Evolutionary conservation across 2,113 vertebrate species (phyloP).

Genomic region (Smithornis capensis): DNA sequence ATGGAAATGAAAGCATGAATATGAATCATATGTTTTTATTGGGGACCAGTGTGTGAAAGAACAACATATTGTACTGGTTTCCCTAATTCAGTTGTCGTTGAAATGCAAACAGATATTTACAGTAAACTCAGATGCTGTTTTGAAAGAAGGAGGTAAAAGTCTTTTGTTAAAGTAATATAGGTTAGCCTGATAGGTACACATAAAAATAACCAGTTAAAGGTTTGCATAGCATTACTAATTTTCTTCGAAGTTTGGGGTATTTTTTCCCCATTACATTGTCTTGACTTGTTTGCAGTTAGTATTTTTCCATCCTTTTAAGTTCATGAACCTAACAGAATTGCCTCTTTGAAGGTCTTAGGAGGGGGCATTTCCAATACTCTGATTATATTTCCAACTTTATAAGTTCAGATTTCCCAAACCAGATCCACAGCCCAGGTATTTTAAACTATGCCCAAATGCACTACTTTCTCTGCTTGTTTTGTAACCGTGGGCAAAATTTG

Average conservation of each 20-base stretch:
- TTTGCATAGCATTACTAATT: neutral
- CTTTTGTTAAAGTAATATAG: neutral
- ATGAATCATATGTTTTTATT: neutral
- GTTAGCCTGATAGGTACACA: neutral
- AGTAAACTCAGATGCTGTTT: neutral
- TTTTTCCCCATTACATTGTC: neutral
- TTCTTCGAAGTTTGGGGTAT: neutral
- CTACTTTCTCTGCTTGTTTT: neutral
- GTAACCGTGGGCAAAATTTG: neutral
- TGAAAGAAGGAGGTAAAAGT: neutral
- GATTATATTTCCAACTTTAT: neutral
- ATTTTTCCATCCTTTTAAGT: neutral
- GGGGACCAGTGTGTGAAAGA: neutral
- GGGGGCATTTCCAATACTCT: neutral
- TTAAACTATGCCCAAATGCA: neutral
- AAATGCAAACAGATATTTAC: neutral
- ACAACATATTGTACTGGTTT: neutral
- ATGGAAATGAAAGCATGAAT: neutral
- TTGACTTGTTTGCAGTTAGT: neutral
- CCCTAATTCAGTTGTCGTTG: neutral
- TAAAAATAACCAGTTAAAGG: neutral
- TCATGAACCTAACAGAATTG: neutral
- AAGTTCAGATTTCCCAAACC: neutral
- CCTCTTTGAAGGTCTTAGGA: neutral
- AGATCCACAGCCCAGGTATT: neutral